Percentiles rank a stretch among this genome's conserved stretches.
Conservation (phyloP, 30 jellyfish, hydroid and myxozoan species). For the Cassiopea xamachana region DNA sequence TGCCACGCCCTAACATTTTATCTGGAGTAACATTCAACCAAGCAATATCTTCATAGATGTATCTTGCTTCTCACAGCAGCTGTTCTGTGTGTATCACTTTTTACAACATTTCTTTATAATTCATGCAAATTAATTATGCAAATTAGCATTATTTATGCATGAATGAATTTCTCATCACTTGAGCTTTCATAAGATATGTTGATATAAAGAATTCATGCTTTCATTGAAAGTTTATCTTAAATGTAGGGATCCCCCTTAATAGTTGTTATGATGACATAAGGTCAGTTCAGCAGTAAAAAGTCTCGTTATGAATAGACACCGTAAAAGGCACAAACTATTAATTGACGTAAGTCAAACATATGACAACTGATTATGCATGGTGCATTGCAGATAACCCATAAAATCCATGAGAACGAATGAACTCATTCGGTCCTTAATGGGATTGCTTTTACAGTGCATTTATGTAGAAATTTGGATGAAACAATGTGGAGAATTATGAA, state of each 20-base stretch:
- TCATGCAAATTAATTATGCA: conserved; percentile 4
- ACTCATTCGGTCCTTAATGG: too few species aligned
- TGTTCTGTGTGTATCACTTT: not conserved
- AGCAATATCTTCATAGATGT: not conserved
- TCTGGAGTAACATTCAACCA: not conserved
- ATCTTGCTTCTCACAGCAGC: conserved; percentile 5
- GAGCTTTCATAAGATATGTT: not conserved
- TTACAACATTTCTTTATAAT: not conserved
- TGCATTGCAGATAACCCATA: too few species aligned
- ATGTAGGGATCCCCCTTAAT: not conserved
- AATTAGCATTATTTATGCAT: not conserved
- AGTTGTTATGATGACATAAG: too few species aligned
- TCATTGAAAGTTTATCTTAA: not conserved
- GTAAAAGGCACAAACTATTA: too few species aligned
- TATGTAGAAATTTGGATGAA: too few species aligned
- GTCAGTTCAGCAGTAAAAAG: too few species aligned
- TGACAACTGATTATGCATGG: too few species aligned
- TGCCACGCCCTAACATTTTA: conserved; percentile 2
- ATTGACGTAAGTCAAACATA: too few species aligned
- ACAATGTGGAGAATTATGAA: too few species aligned
- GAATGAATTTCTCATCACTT: not conserved
- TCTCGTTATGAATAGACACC: too few species aligned
- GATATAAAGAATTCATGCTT: not conserved
- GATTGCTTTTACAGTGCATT: too few species aligned
- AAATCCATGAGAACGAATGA: too few species aligned